Percentiles rank a stretch among this genome's conserved stretches.
phyloP scores from a whole-genome alignment of 1,140 invertebrate genomes.

The Rhopalosiphum maidis region DNA sequence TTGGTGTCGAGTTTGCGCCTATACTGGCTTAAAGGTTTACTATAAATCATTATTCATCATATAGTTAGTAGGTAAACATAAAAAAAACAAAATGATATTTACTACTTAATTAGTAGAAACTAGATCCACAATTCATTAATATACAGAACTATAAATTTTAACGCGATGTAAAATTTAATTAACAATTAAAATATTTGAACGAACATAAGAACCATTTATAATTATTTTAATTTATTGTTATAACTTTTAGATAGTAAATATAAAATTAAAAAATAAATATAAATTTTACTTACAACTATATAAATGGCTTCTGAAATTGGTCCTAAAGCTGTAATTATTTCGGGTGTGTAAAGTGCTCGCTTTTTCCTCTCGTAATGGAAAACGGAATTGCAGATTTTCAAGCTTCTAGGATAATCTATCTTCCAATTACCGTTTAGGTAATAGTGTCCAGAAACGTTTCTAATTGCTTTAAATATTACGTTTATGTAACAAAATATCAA shows the following conservation, averaged over 20 bases:
- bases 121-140: not conserved
- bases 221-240: not conserved
- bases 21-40: not conserved
- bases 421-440: slow-evolving; percentile 94
- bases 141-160: not conserved
- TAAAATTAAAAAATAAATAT: not conserved
- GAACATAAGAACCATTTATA: not conserved
- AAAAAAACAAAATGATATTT: not conserved
- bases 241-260: not conserved
- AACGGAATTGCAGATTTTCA: slow-evolving; percentile 80
- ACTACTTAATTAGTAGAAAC: not conserved
- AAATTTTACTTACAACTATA: slow-evolving; percentile 74
- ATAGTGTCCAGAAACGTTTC: slow-evolving; percentile 82
- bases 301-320: slow-evolving; percentile 87
- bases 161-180: not conserved
- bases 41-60: not conserved
- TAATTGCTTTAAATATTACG: slow-evolving; percentile 70
- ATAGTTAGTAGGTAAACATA: not conserved
- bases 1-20: not conserved
- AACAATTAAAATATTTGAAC: not conserved
- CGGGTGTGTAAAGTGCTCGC: slow-evolving; percentile 80
- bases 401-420: slow-evolving; percentile 84
- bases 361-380: slow-evolving; percentile 88
- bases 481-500: not conserved
- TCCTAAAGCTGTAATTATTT: slow-evolving; percentile 81